Evolutionary conservation across 2,888 invertebrate species (phyloP), one percentile per base, ranked within the genome.

Genomic region (Eupithecia subumbrata): DNA sequence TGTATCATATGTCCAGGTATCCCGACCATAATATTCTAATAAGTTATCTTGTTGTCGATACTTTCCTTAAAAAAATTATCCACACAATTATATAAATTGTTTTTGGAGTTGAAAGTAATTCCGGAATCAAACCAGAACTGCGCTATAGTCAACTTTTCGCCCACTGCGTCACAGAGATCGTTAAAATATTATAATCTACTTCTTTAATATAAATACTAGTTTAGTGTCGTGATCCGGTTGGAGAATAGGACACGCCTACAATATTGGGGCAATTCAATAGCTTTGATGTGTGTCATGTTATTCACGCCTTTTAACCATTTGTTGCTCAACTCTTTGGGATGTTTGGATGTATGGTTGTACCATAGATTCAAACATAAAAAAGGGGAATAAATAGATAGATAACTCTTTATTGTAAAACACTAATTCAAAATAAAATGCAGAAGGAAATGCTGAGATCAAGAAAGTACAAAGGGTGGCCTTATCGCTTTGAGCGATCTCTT

Each of bases 231-330:
- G 81, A 78, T 82, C 72, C 18, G 71, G 78, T 74, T 80, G 66
- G 64, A 70, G 85, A 84, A 76, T 82, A 80, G 68, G 76, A 82
- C 78, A 74, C 81, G 79, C 81, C 79, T 48, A 70, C 72, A n/a
- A 68, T 76, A 72, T 80, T 82, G 76, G 74, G 71, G 72, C 56
- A n/a, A 75, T 79, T 73, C 73, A 71, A 73, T 72, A 74, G 72
- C 69, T 74, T 76, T 70, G 73, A 80, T 37, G 66, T 69, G 43
- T 79, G 80, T 76, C 79, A 79, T 74, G 43, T 37, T 64, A 72
- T 73, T 11, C 70, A 81, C 79, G 77, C 81, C 79, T 80, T 74
- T 76, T 67, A 60, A 68, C 45, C n/a, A 45, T 76, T 75, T 76
- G 72, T 79, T 75, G 40, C 74, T 64, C 64, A 77, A 73, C 76